Percentiles rank a stretch among this genome's conserved stretches.
Evolutionary conservation across 2,888 invertebrate genomes (phyloP).

Genomic region (Dermolepida albohirtum): DNA sequence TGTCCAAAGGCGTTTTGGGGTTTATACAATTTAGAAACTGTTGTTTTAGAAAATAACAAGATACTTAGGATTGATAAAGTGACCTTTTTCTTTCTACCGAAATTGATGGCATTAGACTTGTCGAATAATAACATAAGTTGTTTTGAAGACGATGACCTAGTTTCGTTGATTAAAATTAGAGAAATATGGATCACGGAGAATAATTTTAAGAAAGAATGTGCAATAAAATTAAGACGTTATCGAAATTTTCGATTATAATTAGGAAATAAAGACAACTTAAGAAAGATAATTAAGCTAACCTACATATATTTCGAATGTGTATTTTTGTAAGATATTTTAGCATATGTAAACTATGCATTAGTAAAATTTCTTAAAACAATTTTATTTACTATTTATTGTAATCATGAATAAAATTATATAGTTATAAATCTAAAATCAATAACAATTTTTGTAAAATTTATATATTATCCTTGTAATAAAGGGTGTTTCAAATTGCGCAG

Average conservation of each 20-base stretch:
- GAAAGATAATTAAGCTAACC: too few species aligned
- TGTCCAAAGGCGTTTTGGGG: slow-evolving; percentile 22
- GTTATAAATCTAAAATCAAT: too few species aligned
- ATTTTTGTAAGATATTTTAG: too few species aligned
- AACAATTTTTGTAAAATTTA: too few species aligned
- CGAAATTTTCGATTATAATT: slow-evolving; percentile 2
- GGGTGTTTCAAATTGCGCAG: too few species aligned
- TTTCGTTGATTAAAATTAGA: slow-evolving; percentile 6
- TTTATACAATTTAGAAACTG: slow-evolving; percentile 8
- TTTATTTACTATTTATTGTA: too few species aligned
- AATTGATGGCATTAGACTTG: slow-evolving; percentile 2
- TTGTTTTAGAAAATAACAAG: slow-evolving; percentile 11
- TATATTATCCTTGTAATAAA: too few species aligned
- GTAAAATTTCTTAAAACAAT: too few species aligned
- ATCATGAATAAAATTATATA: too few species aligned
- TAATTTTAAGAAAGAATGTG: not conserved
- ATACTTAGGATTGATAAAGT: slow-evolving; percentile 3
- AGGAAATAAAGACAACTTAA: too few species aligned
- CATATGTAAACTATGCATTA: too few species aligned
- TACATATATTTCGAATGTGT: too few species aligned
- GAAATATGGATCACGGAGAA: slow-evolving; percentile 12
- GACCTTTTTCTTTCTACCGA: slow-evolving; percentile 3
- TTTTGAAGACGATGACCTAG: slow-evolving; percentile 6
- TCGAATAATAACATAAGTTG: slow-evolving; percentile 15
- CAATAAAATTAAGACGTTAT: slow-evolving; percentile 1